Percentiles rank a stretch among this genome's conserved stretches.
phyloP scores from a whole-genome alignment of 1,140 invertebrate species.

The Trichogramma pretiosum region DNA sequence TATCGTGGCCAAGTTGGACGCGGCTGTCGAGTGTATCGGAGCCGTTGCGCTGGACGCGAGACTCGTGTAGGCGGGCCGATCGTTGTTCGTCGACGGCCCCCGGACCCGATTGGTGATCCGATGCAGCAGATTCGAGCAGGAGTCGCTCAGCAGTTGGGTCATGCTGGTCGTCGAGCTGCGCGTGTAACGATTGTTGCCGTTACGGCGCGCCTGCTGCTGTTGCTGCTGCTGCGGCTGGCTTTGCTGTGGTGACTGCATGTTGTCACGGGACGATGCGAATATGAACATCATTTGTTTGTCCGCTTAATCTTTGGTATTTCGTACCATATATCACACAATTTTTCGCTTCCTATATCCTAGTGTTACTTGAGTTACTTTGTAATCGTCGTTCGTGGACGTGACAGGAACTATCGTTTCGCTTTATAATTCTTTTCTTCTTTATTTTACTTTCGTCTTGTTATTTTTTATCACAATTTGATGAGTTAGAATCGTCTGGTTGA shows the following conservation, averaged over 20 bases:
- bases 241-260: slow-evolving; percentile 31
- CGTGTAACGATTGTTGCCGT: slow-evolving; percentile 53
- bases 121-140: slow-evolving; percentile 73
- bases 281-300: too few species aligned
- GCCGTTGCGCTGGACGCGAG: slow-evolving; percentile 7
- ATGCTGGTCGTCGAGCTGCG: slow-evolving; percentile 72
- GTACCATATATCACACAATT: too few species aligned
- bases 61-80: too few species aligned
- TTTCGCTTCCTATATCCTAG: too few species aligned
- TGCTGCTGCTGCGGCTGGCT: slow-evolving; percentile 24
- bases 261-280: slow-evolving; percentile 28
- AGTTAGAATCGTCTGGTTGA: too few species aligned
- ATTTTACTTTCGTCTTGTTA: too few species aligned
- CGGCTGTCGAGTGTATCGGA: background rate
- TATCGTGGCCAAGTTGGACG: background rate
- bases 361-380: too few species aligned
- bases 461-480: too few species aligned
- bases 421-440: too few species aligned
- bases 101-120: slow-evolving; percentile 61
- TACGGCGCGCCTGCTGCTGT: slow-evolving; percentile 16
- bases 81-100: slow-evolving; percentile 50
- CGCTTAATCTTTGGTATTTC: too few species aligned
- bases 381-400: too few species aligned
- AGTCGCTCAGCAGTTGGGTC: slow-evolving; percentile 72
- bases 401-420: too few species aligned